Conservation (phyloP, 1,140 invertebrate species). For the Drosophila rufa region DNA sequence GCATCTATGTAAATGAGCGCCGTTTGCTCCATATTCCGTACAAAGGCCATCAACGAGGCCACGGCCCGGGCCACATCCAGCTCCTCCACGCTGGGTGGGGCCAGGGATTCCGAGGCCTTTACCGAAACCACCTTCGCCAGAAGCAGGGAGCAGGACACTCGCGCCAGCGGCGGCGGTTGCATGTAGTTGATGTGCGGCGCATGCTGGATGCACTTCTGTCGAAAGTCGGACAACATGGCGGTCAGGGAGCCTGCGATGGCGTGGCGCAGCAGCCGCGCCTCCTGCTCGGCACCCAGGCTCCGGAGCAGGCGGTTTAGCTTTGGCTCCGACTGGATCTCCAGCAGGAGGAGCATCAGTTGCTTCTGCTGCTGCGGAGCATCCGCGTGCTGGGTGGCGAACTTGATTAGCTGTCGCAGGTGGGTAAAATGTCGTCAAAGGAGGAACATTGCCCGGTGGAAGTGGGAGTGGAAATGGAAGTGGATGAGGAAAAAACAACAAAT, state of each 20-base stretch:
- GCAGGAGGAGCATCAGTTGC: constrained; percentile 69
- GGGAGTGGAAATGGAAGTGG: not conserved
- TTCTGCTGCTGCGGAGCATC: constrained; percentile 73
- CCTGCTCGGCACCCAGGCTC: constrained; percentile 60
- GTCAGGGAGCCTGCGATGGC: constrained; percentile 65
- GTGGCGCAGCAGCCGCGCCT: constrained; percentile 65
- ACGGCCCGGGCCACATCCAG: constrained; percentile 65
- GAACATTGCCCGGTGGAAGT: not conserved
- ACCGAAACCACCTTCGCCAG: constrained; percentile 52
- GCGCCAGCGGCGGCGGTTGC: constrained; percentile 77
- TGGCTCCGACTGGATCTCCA: constrained; percentile 80
- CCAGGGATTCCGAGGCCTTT: not conserved
- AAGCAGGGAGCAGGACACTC: constrained; percentile 66
- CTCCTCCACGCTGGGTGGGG: constrained; percentile 31
- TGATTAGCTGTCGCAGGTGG: constrained; percentile 68
- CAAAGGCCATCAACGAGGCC: constrained; percentile 57
- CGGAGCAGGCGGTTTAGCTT: constrained; percentile 75
- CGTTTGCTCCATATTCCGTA: constrained; percentile 61
- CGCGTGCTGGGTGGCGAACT: constrained; percentile 76
- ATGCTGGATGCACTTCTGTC: constrained; percentile 83
- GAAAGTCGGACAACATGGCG: constrained; percentile 71
- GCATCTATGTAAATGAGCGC: constrained; percentile 82
- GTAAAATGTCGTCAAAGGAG: constrained; percentile 24
- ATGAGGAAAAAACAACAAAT: constrained; percentile 44
- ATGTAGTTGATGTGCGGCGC: constrained; percentile 85